Percentiles rank a stretch among this genome's conserved stretches.
phyloP scores from a whole-genome alignment of 64 coral and sea anemone species.

The Montipora cactus region DNA sequence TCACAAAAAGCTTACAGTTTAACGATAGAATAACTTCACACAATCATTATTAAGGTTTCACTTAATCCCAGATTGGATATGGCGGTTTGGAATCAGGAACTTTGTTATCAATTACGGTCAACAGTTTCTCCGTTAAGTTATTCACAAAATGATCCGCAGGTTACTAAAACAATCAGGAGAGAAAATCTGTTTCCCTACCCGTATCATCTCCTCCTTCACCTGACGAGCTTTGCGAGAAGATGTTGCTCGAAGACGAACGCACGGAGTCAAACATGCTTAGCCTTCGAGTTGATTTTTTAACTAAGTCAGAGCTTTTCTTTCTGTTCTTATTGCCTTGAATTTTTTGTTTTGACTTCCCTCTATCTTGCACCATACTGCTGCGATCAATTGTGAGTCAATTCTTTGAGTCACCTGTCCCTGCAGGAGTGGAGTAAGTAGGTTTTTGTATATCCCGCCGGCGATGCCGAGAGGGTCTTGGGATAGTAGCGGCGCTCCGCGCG shows the following conservation, averaged over 20 bases:
- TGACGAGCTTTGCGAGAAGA: conserved; percentile 78
- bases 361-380: conserved; percentile 68
- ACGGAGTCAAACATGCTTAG: conserved; percentile 83
- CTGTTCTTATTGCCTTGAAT: background rate
- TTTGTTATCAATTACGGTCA: background rate
- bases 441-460: too few species aligned
- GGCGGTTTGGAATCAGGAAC: background rate
- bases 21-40: background rate
- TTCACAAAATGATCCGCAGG: background rate
- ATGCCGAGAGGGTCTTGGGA: too few species aligned
- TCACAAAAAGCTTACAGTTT: background rate
- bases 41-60: background rate
- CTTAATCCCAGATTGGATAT: background rate
- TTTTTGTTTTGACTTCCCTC: conserved; percentile 27
- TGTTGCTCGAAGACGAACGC: conserved; percentile 66
- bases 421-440: background rate
- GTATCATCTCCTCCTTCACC: conserved; percentile 77
- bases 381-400: background rate
- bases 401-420: background rate
- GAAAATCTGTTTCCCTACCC: conserved; percentile 53
- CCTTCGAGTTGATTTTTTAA: conserved; percentile 45
- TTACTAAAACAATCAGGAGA: background rate
- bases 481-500: too few species aligned
- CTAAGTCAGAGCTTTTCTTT: conserved; percentile 41
- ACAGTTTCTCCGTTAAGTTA: background rate